Evolutionary conservation across 2,113 vertebrate genomes (phyloP).

Genomic region (Oreochromis aureus): DNA sequence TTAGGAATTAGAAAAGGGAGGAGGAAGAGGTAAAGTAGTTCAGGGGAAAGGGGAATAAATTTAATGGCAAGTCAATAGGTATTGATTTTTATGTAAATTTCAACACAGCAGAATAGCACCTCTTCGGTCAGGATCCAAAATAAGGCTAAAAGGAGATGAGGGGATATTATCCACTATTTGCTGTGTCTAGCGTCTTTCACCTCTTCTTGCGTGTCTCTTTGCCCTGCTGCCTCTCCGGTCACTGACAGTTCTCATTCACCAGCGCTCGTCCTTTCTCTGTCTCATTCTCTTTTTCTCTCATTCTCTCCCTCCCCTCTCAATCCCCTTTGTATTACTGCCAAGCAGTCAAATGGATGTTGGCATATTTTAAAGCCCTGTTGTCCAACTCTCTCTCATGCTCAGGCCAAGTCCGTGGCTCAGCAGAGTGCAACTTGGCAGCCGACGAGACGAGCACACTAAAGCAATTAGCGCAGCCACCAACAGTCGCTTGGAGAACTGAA

Average conservation of each 20-base stretch:
- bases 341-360: conserved; percentile 68
- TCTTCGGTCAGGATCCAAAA: conserved; percentile 12
- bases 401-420: conserved; percentile 61
- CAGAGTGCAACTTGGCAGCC: conserved; percentile 61
- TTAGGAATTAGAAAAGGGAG: conserved; percentile 41
- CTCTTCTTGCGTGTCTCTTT: not conserved
- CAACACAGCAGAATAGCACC: not conserved
- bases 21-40: conserved; percentile 35
- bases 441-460: conserved; percentile 53
- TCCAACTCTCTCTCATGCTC: conserved; percentile 52
- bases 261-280: not conserved
- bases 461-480: conserved; percentile 66
- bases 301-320: conserved; percentile 11
- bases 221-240: not conserved
- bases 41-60: conserved; percentile 47
- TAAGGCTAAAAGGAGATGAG: conserved; percentile 32
- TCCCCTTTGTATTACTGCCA: conserved; percentile 54
- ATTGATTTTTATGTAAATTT: conserved; percentile 64
- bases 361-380: conserved; percentile 57
- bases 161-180: conserved; percentile 8
- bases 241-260: conserved; percentile 16
- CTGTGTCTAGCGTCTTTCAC: not conserved
- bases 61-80: conserved; percentile 52
- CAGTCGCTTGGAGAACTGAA: conserved; percentile 23
- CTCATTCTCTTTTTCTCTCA: conserved; percentile 13